Conservation (phyloP, 2,888 invertebrate genomes). For the Colostygia pectinataria region DNA sequence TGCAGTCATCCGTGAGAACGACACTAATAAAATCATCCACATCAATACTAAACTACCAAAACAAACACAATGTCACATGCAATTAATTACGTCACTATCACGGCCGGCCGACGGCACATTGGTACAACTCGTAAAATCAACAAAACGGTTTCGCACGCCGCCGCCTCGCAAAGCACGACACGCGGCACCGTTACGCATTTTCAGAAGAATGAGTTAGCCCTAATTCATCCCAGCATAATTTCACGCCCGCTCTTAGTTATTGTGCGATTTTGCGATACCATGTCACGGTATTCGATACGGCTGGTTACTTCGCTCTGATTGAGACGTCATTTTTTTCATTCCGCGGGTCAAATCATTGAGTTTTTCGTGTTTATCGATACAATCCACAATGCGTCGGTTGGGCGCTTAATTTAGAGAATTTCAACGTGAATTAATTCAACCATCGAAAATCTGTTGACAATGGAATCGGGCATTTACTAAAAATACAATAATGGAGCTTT, state of each 20-base stretch:
- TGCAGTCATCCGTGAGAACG: conserved; percentile 3
- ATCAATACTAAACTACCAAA: conserved; percentile 34
- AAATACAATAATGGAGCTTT: conserved; percentile 66
- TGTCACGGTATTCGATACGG: conserved; percentile 74
- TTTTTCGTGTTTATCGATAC: conserved; percentile 36
- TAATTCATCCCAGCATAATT: conserved; percentile 74
- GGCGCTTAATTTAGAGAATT: conserved; percentile 54
- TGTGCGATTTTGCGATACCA: conserved; percentile 71
- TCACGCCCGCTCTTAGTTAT: conserved; percentile 75
- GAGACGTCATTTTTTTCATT: conserved; percentile 60
- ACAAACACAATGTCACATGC: conserved; percentile 45
- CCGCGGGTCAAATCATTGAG: conserved; percentile 36
- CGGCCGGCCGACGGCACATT: conserved; percentile 45
- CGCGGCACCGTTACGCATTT: conserved; percentile 70
- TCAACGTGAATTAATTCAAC: conserved; percentile 68
- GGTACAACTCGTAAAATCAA: conserved; percentile 66
- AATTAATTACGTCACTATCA: conserved; percentile 62
- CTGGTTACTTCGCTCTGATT: conserved; percentile 64
- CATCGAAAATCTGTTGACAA: conserved; percentile 67
- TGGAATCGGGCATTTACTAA: conserved; percentile 60
- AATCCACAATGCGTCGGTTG: conserved; percentile 41
- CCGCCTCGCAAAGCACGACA: conserved; percentile 59
- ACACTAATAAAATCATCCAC: conserved; percentile 23
- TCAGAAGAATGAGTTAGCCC: conserved; percentile 64
- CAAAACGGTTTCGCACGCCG: conserved; percentile 69